Base-by-base conservation (phyloP, 2,888 invertebrate species). In the Andrena haemorrhoa region DNA sequence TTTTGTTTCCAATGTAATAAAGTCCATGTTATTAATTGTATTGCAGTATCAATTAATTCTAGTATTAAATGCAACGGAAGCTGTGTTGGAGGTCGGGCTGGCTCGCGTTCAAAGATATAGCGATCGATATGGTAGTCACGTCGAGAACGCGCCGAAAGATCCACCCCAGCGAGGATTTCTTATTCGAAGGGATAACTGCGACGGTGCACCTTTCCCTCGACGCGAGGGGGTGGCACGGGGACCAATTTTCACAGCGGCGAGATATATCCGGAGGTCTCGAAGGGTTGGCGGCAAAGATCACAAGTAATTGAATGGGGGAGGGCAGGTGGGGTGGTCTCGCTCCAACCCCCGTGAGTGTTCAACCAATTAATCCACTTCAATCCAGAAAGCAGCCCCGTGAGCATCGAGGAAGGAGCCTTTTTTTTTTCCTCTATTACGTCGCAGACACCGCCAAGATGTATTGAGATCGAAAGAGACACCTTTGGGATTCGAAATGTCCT, bases 361-460 rank as follows among this genome's bases (percentile, higher is more conserved):
- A 91, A 91, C 92, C 92, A 92, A 92, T 92, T 92, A 92, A 92
- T 92, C 92, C 91, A 91, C 92, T 92, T 91, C 91, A 92, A 92
- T 91, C 91, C 88, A 88, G 85, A 87, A 89, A 90, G 88, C 89
- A 86, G 85, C 79, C 86, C 89, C 90, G 83, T 83, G 91, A 91
- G 89, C 87, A 91, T 91, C 89, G 88, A 87, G 77, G 72, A 79
- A 87, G 79, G 72, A 79, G 78, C 79, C 84, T 81, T 86, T 86
- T 85, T 85, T 82, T 77, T 87, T 76, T n/a, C n/a, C 80, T 87
- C 56, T 85, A 82, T 85, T 77, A 83, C 85, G 75, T 82, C 77
- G 85, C 84, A 86, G 91, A 90, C 89, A 82, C 84, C 47, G 84
- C 80, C 86, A 91, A 92, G 92, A 92, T 88, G 91, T 92, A 92